phyloP scores from a whole-genome alignment of 2,888 invertebrate genomes.

The Leptura quadrifasciata region DNA sequence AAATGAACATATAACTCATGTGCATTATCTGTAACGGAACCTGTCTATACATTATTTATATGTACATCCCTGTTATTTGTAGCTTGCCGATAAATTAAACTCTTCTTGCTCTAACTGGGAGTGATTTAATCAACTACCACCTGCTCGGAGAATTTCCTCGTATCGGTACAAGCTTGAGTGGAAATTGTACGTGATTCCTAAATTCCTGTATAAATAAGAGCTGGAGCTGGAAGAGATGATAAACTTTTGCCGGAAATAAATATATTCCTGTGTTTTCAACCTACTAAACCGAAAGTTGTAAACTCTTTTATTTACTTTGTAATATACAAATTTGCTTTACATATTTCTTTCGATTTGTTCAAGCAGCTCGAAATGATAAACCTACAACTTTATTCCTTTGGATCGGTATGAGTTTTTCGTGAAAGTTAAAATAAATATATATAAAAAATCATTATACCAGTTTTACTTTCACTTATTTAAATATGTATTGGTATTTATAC shows the following conservation, averaged over 20 bases:
- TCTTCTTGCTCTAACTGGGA: no score
- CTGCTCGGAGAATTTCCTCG: no score
- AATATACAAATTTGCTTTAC: constrained; percentile 9
- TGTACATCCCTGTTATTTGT: no score
- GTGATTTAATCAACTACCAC: no score
- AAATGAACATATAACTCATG: no score
- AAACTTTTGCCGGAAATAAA: constrained; percentile 10
- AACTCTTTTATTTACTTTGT: constrained; percentile 18
- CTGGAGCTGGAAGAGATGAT: neutral
- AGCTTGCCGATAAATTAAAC: no score
- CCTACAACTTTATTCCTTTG: neutral
- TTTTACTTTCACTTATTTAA: no score
- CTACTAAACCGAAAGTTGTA: constrained; percentile 11
- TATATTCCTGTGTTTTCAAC: neutral
- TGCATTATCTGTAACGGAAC: no score
- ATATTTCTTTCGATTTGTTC: constrained; percentile 6
- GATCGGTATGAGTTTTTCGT: neutral
- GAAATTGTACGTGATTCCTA: constrained; percentile 2
- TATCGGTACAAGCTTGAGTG: neutral
- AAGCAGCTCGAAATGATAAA: neutral
- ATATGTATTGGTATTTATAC: no score
- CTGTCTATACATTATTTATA: no score
- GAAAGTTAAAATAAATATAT: neutral
- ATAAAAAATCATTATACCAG: neutral
- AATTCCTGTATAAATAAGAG: neutral